These are phyloP conservation scores for Perca flavescens DNA, from an alignment of 2,113 vertebrate genomes.

Conservation along the genomic window DNA sequence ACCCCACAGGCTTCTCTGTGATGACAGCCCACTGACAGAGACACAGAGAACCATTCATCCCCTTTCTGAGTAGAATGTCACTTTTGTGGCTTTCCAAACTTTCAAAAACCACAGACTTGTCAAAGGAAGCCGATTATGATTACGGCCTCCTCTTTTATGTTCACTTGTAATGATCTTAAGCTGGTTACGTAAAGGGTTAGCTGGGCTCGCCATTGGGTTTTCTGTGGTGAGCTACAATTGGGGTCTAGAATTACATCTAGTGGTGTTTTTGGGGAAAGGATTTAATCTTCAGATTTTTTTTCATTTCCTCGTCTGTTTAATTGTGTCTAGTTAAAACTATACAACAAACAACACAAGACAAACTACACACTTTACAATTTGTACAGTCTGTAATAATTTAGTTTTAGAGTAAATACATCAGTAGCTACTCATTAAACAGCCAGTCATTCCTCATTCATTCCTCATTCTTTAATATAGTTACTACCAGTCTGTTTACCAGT, in stretches of 20 bases:
- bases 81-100: conserved; percentile 63
- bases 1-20: conserved; percentile 59
- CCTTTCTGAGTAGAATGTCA: conserved; percentile 55
- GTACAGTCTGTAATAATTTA: neutral
- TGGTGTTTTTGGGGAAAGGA: conserved; percentile 24
- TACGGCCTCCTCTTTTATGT: conserved; percentile 41
- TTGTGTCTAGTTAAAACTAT: conserved; percentile 5
- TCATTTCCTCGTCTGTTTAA: conserved; percentile 6
- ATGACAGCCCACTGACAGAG: conserved; percentile 66
- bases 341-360: conserved; percentile 1
- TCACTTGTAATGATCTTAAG: conserved; percentile 63
- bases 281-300: conserved; percentile 41
- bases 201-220: conserved; percentile 27
- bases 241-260: conserved; percentile 58
- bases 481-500: too few species aligned
- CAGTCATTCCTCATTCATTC: too few species aligned
- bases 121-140: conserved; percentile 65
- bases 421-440: too few species aligned
- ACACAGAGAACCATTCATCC: conserved; percentile 75
- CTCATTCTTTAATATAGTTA: too few species aligned
- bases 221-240: conserved; percentile 34
- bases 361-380: neutral
- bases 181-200: conserved; percentile 49
- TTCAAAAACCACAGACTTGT: conserved; percentile 68
- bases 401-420: neutral